Evolutionary conservation across 2,113 vertebrate species (phyloP), one percentile per base, ranked within the genome.

Genomic region (Melanostigma gelatinosum): DNA sequence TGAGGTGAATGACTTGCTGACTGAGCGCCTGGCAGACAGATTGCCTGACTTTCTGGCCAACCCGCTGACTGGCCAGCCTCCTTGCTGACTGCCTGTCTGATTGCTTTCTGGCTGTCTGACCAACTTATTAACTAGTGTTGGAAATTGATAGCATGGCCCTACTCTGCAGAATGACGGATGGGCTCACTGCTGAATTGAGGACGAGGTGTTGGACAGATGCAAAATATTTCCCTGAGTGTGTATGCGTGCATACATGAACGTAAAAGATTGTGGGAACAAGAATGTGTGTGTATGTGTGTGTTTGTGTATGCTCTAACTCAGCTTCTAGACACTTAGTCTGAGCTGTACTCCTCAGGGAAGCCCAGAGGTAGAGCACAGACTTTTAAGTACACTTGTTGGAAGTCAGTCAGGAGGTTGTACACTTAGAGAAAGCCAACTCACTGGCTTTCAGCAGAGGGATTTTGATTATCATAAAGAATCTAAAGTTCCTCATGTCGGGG

Each of bases 51-150:
- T 54, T 3, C 22, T n/a, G 50, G 50, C 22, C 8, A 54, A 54
- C 8, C 50, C 22, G 9, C 74, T 16, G 57, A 40, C 78, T 75
- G 29, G 60, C 81, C 15, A 29, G 67, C 63, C 60, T 40, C 76
- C 73, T 74, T 65, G 71, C 79, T 73, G 69, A 72, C 89, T 85
- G 66, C 48, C 81, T 80, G 81, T 72, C 71, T 85, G 77, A 89
- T 62, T 32, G 18, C 32, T 62, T 36, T 22, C 87, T 85, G 67
- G 55, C 80, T 79, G 81, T 72, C 71, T 86, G 79, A 90, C 75
- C 34, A 63, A 61, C 83, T 90, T 87, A 91, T 89, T 86, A 89
- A 88, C 83, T 83, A 70, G 79, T 42, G 83, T 76, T 86, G 71
- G 34, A 72, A 85, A 88, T 91, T 88, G 66, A 91, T 91, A 79